These are phyloP conservation scores for Rhynchophorus ferrugineus DNA, from an alignment of 1,140 invertebrate species.

Conservation along the genomic window DNA sequence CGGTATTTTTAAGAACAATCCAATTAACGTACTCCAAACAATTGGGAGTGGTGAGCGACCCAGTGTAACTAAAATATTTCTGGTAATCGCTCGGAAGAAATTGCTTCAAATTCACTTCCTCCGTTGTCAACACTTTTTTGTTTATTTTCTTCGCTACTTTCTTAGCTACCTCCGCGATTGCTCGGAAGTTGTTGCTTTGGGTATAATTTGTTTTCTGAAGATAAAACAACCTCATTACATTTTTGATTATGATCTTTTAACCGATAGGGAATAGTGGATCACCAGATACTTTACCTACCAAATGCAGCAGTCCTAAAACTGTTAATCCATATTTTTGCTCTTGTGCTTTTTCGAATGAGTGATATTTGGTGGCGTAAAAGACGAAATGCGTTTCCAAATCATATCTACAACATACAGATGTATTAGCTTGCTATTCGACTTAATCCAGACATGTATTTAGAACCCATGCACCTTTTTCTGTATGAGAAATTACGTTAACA, in stretches of 20 bases:
- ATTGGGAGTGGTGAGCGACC: constrained; percentile 14
- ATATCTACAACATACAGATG: too few species aligned
- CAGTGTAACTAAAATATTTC: constrained; percentile 8
- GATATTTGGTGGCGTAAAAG: constrained; percentile 54
- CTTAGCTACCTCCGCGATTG: constrained; percentile 2
- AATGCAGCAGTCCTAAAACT: constrained; percentile 60
- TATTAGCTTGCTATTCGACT: too few species aligned
- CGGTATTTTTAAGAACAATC: constrained; percentile 5
- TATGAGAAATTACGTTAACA: too few species aligned
- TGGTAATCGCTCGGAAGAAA: constrained; percentile 9
- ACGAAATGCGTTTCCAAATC: constrained; percentile 62
- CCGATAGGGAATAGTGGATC: not conserved
- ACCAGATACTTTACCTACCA: constrained; percentile 51
- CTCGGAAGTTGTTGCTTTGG: constrained; percentile 5
- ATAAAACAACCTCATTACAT: not conserved
- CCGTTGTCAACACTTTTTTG: not conserved
- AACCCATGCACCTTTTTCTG: too few species aligned
- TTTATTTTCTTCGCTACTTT: not conserved
- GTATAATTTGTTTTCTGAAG: constrained; percentile 5
- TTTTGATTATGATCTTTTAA: not conserved
- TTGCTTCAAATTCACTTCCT: not conserved
- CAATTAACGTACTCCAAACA: constrained; percentile 12
- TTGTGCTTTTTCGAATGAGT: constrained; percentile 47
- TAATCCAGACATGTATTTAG: too few species aligned
- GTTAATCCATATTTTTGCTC: constrained; percentile 53